These are phyloP conservation scores for Porites divaricata DNA, from an alignment of 92 coral and sea anemone species.

Conservation along the genomic window DNA sequence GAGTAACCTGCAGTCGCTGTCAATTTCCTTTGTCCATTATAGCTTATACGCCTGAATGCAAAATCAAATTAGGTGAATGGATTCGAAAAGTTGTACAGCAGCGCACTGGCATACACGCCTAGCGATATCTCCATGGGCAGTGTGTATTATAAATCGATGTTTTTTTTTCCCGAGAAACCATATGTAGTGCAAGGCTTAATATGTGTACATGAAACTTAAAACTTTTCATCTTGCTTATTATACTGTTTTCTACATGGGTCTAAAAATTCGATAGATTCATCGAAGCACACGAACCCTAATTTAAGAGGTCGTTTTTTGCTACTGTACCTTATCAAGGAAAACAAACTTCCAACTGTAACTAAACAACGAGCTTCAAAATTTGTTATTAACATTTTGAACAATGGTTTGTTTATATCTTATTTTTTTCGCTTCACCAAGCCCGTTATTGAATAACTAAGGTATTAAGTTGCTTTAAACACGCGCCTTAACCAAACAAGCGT, in stretches of 20 bases:
- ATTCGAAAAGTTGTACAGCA: neutral
- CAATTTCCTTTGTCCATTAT: conserved; percentile 19
- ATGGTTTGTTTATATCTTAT: conserved; percentile 4
- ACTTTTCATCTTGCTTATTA: too few species aligned
- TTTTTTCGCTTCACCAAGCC: conserved; percentile 21
- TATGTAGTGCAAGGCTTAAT: neutral
- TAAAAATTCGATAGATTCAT: neutral
- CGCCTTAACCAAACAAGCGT: neutral
- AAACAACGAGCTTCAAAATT: conserved; percentile 29
- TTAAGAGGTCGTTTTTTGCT: conserved; percentile 8
- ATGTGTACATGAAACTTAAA: too few species aligned
- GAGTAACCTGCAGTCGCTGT: conserved; percentile 25
- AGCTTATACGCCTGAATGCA: conserved; percentile 17
- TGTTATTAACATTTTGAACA: conserved; percentile 6
- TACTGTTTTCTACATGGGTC: too few species aligned
- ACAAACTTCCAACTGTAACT: conserved; percentile 19
- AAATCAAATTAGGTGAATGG: conserved; percentile 25
- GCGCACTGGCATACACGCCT: neutral
- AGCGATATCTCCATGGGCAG: neutral
- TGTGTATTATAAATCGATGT: too few species aligned
- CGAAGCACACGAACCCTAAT: neutral
- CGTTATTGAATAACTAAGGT: neutral
- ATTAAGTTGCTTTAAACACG: neutral
- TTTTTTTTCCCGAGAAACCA: neutral
- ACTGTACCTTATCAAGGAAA: conserved; percentile 21